Conservation (phyloP, 2,888 invertebrate species). For the Andricus curvator region DNA sequence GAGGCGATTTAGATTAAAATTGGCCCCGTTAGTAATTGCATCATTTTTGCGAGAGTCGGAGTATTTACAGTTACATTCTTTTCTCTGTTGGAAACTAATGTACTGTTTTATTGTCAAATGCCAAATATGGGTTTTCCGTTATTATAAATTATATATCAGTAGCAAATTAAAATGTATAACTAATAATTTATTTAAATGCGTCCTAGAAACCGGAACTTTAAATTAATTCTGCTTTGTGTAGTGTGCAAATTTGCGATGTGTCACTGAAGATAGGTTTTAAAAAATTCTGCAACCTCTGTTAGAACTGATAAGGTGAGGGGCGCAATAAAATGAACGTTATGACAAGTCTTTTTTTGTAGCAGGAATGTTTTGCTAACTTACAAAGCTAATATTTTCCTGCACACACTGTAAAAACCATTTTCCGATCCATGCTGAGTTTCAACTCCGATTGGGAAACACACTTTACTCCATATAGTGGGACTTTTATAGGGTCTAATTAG, state of each 20-base stretch:
- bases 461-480: too few relatives aligned
- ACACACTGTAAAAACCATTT: too few relatives aligned
- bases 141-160: background rate
- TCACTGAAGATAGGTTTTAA: background rate
- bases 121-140: background rate
- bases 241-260: background rate
- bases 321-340: background rate
- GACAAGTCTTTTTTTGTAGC: background rate
- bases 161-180: background rate
- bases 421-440: too few relatives aligned
- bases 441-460: too few relatives aligned
- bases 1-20: slow-evolving; percentile 7
- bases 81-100: background rate
- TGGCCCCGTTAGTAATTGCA: background rate
- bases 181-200: background rate
- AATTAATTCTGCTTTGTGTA: background rate
- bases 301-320: background rate
- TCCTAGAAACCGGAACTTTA: background rate
- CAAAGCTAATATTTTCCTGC: too few relatives aligned
- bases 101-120: background rate
- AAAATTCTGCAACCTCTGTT: background rate
- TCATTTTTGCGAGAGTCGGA: slow-evolving; percentile 8
- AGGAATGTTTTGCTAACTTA: too few relatives aligned
- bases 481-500: too few relatives aligned
- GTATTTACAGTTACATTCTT: slow-evolving; percentile 4